Base-by-base conservation (phyloP, 2,113 vertebrate genomes). In the Limanda limanda region DNA sequence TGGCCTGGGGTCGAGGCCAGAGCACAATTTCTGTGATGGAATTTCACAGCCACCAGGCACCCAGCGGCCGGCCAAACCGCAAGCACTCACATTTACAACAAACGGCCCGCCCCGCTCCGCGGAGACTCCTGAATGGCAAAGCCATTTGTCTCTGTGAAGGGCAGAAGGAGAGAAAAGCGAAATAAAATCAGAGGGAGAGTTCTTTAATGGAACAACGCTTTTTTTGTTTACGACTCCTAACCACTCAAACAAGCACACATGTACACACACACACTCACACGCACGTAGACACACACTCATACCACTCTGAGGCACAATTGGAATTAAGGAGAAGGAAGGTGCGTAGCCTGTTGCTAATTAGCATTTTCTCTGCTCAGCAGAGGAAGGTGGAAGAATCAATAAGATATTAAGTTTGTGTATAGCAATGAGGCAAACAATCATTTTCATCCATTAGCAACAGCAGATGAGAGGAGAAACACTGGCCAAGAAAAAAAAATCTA, bases 331-430 rank as follows among this genome's bases (percentile, higher is more conserved):
- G 79, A 88, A 84, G 89, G 87, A 92, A 87, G 86, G 85, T 90
- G 82, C 85, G 81, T 88, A 88, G 87, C 91, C 88, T 88, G 78
- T 95, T 95, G 91, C 89, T 95, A 93, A 96, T 97, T 97, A 97
- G 94, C 95, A 97, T 98, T 97, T 96, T 91, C 94, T 85, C 67
- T 91, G 94, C 96, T 97, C 97, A 97, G 96, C 97, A 96, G 93
- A 96, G 96, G 89, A 86, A 72, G 79, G 84, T 79, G 89, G 81
- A 92, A 82, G 94, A 85, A 97, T 96, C 96, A 89, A 96, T 96
- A 95, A 94, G 94, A 95, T 96, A 96, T 94, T 93, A 94, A 93
- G 95, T 96, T 95, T 96, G 95, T 95, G 93, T 95, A 94, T 94
- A 95, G 94, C 93, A 94, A 96, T 96, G 95, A 97, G 94, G 80